Conservation (phyloP, 2,797 vertebrate genomes). For the Potorous gilbertii region DNA sequence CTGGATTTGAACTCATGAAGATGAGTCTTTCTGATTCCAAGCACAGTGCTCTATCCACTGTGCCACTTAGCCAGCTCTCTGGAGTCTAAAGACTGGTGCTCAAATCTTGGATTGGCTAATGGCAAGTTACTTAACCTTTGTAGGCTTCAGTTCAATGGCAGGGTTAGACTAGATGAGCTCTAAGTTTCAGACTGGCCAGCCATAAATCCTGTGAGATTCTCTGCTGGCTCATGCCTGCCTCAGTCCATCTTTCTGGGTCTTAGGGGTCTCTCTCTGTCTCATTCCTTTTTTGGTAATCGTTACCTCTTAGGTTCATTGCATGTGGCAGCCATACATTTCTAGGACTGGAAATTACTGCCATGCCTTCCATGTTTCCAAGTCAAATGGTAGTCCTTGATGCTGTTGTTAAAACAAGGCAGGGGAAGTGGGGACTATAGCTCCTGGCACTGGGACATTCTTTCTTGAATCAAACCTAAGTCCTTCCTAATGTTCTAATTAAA, state of each 20-base stretch:
- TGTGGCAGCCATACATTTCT: not conserved
- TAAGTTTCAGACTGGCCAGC: not conserved
- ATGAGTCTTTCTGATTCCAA: not conserved
- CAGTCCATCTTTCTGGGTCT: not conserved
- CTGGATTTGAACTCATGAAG: not conserved
- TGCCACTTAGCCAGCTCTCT: not conserved
- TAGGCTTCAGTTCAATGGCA: not conserved
- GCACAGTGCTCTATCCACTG: not conserved
- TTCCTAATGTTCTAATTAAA: conserved; percentile 13
- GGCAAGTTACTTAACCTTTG: not conserved
- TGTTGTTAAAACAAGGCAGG: not conserved
- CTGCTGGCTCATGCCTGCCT: not conserved
- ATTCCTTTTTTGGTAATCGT: conserved; percentile 21
- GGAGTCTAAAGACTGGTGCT: not conserved
- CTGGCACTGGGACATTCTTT: not conserved
- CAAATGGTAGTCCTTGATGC: not conserved
- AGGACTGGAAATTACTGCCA: not conserved
- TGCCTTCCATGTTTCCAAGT: not conserved
- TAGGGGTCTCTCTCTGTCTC: not conserved
- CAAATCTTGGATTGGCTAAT: not conserved
- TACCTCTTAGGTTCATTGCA: not conserved
- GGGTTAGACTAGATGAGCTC: not conserved
- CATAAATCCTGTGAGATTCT: not conserved
- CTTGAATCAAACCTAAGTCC: not conserved
- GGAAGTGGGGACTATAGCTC: not conserved